These are phyloP conservation scores for Heliornis fulica DNA, from an alignment of 2,113 vertebrate genomes.

Conservation along the genomic window DNA sequence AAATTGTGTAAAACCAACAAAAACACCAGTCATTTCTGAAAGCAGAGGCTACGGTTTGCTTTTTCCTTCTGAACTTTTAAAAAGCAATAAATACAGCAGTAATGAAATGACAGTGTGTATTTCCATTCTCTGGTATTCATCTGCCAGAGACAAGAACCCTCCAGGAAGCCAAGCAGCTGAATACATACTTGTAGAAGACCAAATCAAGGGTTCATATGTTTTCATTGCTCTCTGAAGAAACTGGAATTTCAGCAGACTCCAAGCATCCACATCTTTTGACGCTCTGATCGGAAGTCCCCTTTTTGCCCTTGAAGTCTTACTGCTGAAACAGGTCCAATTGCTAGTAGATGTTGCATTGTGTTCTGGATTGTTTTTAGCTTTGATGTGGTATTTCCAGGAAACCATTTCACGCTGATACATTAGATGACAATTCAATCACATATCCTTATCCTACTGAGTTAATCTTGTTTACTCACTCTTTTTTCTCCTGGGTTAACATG, in stretches of 20 bases:
- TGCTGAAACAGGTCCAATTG: constrained; percentile 55
- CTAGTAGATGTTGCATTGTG: constrained; percentile 45
- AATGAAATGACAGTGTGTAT: neutral
- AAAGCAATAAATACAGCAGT: neutral
- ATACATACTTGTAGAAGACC: neutral
- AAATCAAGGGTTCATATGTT: neutral
- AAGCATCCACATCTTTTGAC: neutral
- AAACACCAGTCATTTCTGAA: neutral
- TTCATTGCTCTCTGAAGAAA: neutral
- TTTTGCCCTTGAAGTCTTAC: constrained; percentile 47
- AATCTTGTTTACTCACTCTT: constrained; percentile 62
- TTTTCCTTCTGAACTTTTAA: neutral
- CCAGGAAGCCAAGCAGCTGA: neutral
- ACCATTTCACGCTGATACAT: constrained; percentile 46
- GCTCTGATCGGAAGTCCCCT: neutral
- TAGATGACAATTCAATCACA: constrained; percentile 61
- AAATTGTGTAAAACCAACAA: neutral
- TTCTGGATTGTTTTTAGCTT: constrained; percentile 49
- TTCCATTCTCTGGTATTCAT: neutral
- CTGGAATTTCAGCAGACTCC: neutral
- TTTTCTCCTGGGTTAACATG: constrained; percentile 44
- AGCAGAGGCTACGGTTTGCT: neutral
- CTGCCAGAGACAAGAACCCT: neutral
- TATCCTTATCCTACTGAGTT: constrained; percentile 59
- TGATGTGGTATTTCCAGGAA: constrained; percentile 70